Evolutionary conservation across 2,888 invertebrate species (phyloP).

Genomic region (Pyrocoelia pectoralis): DNA sequence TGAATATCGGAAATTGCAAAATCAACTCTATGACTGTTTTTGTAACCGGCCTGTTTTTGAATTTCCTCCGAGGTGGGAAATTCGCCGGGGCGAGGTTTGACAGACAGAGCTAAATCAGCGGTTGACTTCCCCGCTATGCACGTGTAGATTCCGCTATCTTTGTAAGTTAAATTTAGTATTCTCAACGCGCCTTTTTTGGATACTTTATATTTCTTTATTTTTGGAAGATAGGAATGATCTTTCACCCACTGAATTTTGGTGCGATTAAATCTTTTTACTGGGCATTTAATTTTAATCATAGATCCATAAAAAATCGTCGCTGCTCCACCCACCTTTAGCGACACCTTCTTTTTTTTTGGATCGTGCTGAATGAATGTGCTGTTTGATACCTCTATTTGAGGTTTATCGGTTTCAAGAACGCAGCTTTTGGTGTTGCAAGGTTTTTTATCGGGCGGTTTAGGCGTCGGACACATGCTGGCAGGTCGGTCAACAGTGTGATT

Average conservation of each 20-base stretch:
- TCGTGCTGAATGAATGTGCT: slow-evolving; percentile 86
- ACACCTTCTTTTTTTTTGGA: slow-evolving; percentile 80
- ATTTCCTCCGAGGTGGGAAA: slow-evolving; percentile 84
- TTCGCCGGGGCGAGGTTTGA: slow-evolving; percentile 80
- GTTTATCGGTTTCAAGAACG: slow-evolving; percentile 72
- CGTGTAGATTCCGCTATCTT: slow-evolving; percentile 86
- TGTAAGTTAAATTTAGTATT: slow-evolving; percentile 80
- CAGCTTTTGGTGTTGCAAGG: slow-evolving; percentile 88
- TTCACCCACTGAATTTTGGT: slow-evolving; percentile 91
- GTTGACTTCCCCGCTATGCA: slow-evolving; percentile 85
- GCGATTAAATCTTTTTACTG: slow-evolving; percentile 83
- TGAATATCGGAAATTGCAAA: slow-evolving; percentile 50
- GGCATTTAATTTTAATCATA: slow-evolving; percentile 92
- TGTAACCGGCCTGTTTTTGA: slow-evolving; percentile 50
- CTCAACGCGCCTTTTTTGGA: slow-evolving; percentile 91
- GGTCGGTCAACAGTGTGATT: slow-evolving; percentile 87
- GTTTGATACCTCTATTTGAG: slow-evolving; percentile 80
- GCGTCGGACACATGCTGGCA: slow-evolving; percentile 76
- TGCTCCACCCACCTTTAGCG: slow-evolving; percentile 88
- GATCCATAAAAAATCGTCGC: slow-evolving; percentile 92
- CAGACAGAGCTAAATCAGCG: slow-evolving; percentile 81
- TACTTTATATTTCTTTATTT: slow-evolving; percentile 85
- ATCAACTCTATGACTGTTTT: slow-evolving; percentile 50
- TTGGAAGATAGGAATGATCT: slow-evolving; percentile 78
- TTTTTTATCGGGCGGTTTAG: slow-evolving; percentile 79